Evolutionary conservation across 2,797 vertebrate genomes (phyloP).

Genomic region (Fistularia tabacaria): DNA sequence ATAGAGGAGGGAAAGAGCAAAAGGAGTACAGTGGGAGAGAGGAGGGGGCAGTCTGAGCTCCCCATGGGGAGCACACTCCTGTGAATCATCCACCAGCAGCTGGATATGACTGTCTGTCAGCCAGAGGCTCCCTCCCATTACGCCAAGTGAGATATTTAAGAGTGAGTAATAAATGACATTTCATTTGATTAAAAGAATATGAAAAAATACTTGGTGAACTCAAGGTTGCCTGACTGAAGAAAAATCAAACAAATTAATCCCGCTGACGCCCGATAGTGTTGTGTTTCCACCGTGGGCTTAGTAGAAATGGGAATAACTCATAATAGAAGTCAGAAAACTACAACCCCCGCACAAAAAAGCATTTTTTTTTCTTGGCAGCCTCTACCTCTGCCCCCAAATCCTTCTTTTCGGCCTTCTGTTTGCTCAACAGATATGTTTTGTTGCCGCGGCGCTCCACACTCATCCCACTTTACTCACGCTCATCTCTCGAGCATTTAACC

Average conservation of each 20-base stretch:
- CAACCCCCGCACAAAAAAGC: too few relatives aligned
- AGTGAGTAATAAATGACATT: slow-evolving; percentile 39
- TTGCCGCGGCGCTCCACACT: too few relatives aligned
- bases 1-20: slow-evolving; percentile 20
- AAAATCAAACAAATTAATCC: slow-evolving; percentile 10
- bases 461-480: slow-evolving; percentile 8
- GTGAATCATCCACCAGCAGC: slow-evolving; percentile 51
- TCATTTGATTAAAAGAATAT: slow-evolving; percentile 22
- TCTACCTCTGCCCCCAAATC: too few relatives aligned
- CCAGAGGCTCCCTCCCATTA: not conserved
- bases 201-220: slow-evolving; percentile 13
- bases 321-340: too few relatives aligned
- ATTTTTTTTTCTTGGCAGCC: too few relatives aligned
- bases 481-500: slow-evolving; percentile 32
- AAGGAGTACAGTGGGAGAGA: slow-evolving; percentile 22
- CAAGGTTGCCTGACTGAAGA: slow-evolving; percentile 17
- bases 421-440: too few relatives aligned
- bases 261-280: too few relatives aligned
- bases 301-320: too few relatives aligned
- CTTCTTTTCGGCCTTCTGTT: too few relatives aligned
- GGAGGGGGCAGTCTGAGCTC: slow-evolving; percentile 20
- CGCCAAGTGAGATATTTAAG: slow-evolving; percentile 28
- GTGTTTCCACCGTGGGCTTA: too few relatives aligned
- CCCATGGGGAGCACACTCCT: slow-evolving; percentile 32
- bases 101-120: slow-evolving; percentile 20